Evolutionary conservation across 2,797 vertebrate genomes (phyloP), one percentile per base, ranked within the genome.

Genomic region (Rachycentron canadum): DNA sequence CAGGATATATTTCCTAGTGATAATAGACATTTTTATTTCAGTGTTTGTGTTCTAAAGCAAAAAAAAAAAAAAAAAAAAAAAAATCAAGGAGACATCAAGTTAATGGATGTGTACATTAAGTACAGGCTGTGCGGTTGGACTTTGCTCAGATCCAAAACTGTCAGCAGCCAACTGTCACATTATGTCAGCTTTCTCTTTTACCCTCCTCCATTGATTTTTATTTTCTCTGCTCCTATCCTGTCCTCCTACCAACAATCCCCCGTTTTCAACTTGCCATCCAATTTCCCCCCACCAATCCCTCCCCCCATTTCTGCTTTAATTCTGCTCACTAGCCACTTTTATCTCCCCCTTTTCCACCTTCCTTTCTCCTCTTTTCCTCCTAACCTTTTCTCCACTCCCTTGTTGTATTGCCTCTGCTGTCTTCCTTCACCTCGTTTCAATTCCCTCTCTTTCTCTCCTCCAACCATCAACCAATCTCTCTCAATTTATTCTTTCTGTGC

Each of bases 201-300:
- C 40, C 16, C 32, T 62, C 38, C 21, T 28, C 21, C 38, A 7
- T 10, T 56, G 56, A 49, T 26, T 68, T 58, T 57, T 17, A 38
- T 23, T 56, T 45, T 69, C 59, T 41, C 49, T 69, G 52, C 52
- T 69, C 49, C 17, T n/a, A 28, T 80, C 40, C 36, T 36, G 28
- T 49, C 45, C n/a, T 30, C 0, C 34, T 16, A 36, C 45, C 25
- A 57, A 70, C 73, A 63, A 62, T 55, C 13, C 23, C 23, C 62
- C 52, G 12, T 73, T 79, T 86, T 85, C 57, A 82, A 83, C 70
- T 81, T 21, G 21, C 43, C 23, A 68, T 79, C 67, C 23, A 26
- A 53, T 38, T 45, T 40, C 28, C 56, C 26, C 16, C 43, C 8
- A n/a, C 28, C 53, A 23, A n/a, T 30, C 49, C 21, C 14, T 16